Base-by-base conservation (phyloP, 2,113 vertebrate genomes). In the Nipponia nippon region DNA sequence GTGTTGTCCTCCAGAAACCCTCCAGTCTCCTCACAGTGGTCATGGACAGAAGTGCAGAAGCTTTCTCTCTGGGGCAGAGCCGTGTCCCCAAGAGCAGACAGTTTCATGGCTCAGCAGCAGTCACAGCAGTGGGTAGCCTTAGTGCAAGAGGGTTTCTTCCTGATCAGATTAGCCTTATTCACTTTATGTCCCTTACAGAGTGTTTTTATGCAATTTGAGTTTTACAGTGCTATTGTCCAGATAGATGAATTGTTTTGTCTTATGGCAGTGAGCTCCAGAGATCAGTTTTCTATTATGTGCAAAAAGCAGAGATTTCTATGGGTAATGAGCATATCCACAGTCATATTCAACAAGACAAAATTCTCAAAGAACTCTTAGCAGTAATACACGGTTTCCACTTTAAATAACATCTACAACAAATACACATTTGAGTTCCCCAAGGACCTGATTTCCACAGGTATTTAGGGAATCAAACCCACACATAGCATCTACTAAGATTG, bases 201-300 rank as follows among this genome's bases (percentile, higher is more conserved):
- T 3, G 72, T 83, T 87, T 92, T 83, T 38, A 70, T 67, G 80
- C 87, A 94, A 89, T 94, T 82, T 53, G n/a, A 84, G 82, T 94
- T 95, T 96, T 95, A 94, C 81, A 90, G 83, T 58, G 61, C 89
- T 95, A 94, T 94, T 95, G 95, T 95, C 91, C 93, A 93, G 91
- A 82, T 34, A 78, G 38, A 93, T 61, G 32, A 83, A 95, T 96
- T 91, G 89, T 67, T 94, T 93, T 89, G 78, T 91, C 87, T 95
- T 88, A 96, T 6, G n/a, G 93, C 95, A 90, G 75, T 13, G 47
- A 95, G 87, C 53, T 89, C 58, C 46, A 80, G 56, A 94, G 91
- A 95, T 67, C 71, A 25, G 87, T 95, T 96, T 97, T 83, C 91
- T 87, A 87, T 95, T 94, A 76, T 93, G 84, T 93, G 87, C 40